Evolutionary conservation across 2,113 vertebrate genomes (phyloP), one percentile per base, ranked within the genome.

Genomic region (Craseonycteris thonglongyai): DNA sequence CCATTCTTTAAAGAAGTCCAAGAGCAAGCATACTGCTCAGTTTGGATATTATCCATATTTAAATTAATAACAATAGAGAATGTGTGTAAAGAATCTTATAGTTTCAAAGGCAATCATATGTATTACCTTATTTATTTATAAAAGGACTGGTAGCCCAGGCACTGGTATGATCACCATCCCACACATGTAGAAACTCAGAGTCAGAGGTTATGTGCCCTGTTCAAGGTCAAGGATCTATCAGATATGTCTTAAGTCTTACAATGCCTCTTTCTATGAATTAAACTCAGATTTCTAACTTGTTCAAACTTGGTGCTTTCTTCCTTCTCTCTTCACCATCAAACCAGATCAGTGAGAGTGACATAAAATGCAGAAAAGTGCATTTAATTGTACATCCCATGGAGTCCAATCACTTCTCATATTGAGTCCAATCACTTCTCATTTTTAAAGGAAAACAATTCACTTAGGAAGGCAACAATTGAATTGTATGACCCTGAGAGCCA

Each of bases 391-490:
- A 68, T 6, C 14, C 66, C 14, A 4, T 42, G 90, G 19, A 95
- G 21, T 7, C 22, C n/a, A 65, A 78, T 83, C 51, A 74, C 14
- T 35, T 88, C 72, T 87, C 45, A 49, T 91, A 87, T 80, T 90
- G 38, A 95, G 21, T 7, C 22, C n/a, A 65, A 78, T 83, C 51
- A 74, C 14, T 35, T 88, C 72, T 87, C 45, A 49, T 91, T 87
- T 80, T 90, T n/a, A 38, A 92, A 92, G 94, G 33, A n/a, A 68
- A 95, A 93, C 92, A 92, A 58, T 24, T 90, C 59, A 65, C 65
- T 65, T 87, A 88, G 21, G 33, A 95, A 83, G 49, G 38, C 61
- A 94, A 81, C 35, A 95, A 69, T 51, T 94, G 69, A 92, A 92
- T 88, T 71, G 51, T 80, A 79, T 85, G 51, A 84, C 35, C 59